Evolutionary conservation across 2,113 vertebrate genomes (phyloP), one percentile per base, ranked within the genome.

Genomic region (Bufo gargarizans): DNA sequence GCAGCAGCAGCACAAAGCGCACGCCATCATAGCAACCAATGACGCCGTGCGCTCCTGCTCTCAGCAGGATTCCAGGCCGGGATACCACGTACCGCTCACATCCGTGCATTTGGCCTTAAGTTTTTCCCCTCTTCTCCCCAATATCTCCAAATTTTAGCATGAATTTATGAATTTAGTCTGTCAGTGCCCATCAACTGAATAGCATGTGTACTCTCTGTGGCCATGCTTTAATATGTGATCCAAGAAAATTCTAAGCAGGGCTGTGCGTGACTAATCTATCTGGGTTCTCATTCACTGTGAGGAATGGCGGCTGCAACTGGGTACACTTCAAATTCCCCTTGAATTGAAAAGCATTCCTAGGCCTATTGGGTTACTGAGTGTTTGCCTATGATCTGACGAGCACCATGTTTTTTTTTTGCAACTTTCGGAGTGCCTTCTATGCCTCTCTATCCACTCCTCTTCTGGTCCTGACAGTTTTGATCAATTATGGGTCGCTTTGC

Each of bases 371-470:
- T 17, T 82, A 45, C 80, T 82, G 19, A 65, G 6, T 82, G 33
- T 47, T 47, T 81, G 33, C 78, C 43, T 59, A 8, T 10, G 61
- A 14, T 13, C 47, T 76, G 8, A 33, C 33, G 33, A 82, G 10
- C 50, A 43, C 19, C 50, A 3, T 47, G 43, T 20, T 74, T 45
- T 71, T 74, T 45, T 71, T 71, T n/a, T 17, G 49, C 65, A 71
- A n/a, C 19, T 77, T 86, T 78, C 53, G 84, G 72, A 77, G n/a
- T 79, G 49, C 61, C 61, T 86, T 49, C 49, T 77, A 22, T 61
- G 16, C 58, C 71, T 86, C 58, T 67, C 45, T 79, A 17, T 49
- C 47, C 61, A 53, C 63, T 55, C 63, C 47, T 33, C 45, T 79
- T 43, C 20, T 13, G 47, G 56, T 67, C 61, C 49, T 55, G 43